A percentile compares a stretch with the other conserved stretches of the same genome.
These are phyloP conservation scores for Mesembrinibis cayennensis DNA, from an alignment of 2,113 vertebrate species.

Conservation along the genomic window DNA sequence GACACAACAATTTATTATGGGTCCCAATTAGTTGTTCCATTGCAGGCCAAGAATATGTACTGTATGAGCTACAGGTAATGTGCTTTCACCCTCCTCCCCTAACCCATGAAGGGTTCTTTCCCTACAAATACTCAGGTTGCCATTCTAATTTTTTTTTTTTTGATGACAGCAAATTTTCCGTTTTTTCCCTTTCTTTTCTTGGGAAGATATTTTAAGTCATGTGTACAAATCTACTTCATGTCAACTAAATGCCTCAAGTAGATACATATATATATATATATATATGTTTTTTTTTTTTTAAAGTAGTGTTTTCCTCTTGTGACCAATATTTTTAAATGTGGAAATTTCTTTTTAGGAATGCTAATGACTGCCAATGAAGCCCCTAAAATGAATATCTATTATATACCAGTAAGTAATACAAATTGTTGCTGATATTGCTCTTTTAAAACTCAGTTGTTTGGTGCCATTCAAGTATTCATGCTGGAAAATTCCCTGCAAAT, in stretches of 20 bases:
- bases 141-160: not conserved
- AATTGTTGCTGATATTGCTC: not conserved
- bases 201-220: not conserved
- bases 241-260: not conserved
- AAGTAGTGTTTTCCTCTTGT: not conserved
- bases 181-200: not conserved
- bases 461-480: not conserved
- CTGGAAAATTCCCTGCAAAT: not conserved
- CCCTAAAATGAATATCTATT: constrained; percentile 98
- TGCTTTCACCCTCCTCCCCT: not conserved
- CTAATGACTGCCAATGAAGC: constrained; percentile 95
- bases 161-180: not conserved
- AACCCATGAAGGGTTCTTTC: not conserved
- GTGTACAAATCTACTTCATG: not conserved
- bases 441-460: not conserved
- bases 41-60: not conserved
- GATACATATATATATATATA: not conserved
- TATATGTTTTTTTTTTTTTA: not conserved
- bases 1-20: not conserved
- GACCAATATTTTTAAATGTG: not conserved
- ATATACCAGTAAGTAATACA: constrained; percentile 89
- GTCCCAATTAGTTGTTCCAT: not conserved
- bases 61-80: not conserved
- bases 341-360: constrained; percentile 84
- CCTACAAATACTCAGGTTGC: not conserved